phyloP scores from a whole-genome alignment of 2,888 invertebrate genomes.

The Drosophila flavopinicola region DNA sequence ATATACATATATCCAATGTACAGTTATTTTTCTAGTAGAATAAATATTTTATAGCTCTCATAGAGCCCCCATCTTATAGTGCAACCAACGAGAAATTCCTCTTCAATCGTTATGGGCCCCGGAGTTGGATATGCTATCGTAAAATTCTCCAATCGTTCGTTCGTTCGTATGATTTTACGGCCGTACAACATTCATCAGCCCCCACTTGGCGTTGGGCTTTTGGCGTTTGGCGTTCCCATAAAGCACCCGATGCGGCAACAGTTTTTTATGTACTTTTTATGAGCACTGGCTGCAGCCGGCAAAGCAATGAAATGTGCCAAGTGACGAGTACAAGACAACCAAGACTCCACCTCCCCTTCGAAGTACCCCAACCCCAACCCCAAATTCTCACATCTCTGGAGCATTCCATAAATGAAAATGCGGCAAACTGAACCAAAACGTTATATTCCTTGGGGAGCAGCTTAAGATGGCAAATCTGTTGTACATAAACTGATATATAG shows the following conservation, averaged over 20 bases:
- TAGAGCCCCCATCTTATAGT: conserved; percentile 76
- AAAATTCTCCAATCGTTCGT: conserved; percentile 43
- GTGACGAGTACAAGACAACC: conserved; percentile 47
- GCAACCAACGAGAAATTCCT: conserved; percentile 53
- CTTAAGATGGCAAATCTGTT: conserved; percentile 32
- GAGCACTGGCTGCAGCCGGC: conserved; percentile 51
- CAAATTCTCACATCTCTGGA: background rate
- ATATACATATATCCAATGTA: conserved; percentile 60
- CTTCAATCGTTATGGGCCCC: conserved; percentile 24
- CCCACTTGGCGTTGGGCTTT: too few relatives aligned
- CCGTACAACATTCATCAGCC: conserved; percentile 51
- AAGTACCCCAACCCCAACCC: background rate
- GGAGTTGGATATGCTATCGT: conserved; percentile 34
- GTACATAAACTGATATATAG: conserved; percentile 2
- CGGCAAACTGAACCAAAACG: conserved; percentile 9
- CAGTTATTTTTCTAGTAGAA: conserved; percentile 79
- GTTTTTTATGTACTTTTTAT: conserved; percentile 75
- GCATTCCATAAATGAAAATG: conserved; percentile 27
- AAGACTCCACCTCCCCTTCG: background rate
- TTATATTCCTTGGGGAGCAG: conserved; percentile 1
- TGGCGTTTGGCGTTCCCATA: conserved; percentile 39
- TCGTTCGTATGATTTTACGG: conserved; percentile 44
- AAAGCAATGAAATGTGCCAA: conserved; percentile 53
- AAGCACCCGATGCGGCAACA: conserved; percentile 42
- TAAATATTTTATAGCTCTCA: conserved; percentile 80